phyloP scores from a whole-genome alignment of 2,113 vertebrate species.

The Onychostoma macrolepis region DNA sequence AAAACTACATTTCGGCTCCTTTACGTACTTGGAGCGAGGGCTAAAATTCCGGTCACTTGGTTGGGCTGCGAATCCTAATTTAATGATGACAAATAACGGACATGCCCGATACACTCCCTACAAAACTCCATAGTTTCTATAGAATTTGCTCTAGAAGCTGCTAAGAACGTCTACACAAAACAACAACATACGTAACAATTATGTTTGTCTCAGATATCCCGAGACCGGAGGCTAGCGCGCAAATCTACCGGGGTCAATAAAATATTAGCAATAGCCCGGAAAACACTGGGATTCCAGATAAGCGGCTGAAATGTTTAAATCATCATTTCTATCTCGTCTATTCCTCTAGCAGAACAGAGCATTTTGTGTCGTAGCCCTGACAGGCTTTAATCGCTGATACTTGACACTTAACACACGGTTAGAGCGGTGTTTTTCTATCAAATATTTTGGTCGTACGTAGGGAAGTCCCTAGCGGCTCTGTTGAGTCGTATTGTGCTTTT shows the following conservation, averaged over 20 bases:
- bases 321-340: not conserved
- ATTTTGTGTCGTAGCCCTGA: not conserved
- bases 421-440: conserved; percentile 20
- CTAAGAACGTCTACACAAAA: not conserved
- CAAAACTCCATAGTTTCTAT: conserved; percentile 10
- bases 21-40: conserved; percentile 51
- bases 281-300: conserved; percentile 35
- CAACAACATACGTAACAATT: not conserved
- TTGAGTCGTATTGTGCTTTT: conserved; percentile 26
- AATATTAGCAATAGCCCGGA: conserved; percentile 38
- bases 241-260: conserved; percentile 42
- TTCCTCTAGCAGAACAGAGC: not conserved
- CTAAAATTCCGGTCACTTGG: conserved; percentile 41
- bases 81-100: conserved; percentile 35
- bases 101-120: conserved; percentile 22
- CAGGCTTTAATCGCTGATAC: not conserved
- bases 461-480: conserved; percentile 42
- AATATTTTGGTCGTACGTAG: conserved; percentile 31
- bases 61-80: conserved; percentile 41
- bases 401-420: conserved; percentile 32
- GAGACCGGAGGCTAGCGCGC: conserved; percentile 11
- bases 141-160: not conserved
- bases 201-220: not conserved
- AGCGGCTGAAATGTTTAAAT: conserved; percentile 17
- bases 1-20: conserved; percentile 60